Conservation (phyloP, 2,113 vertebrate species). For the Lates calcarifer region DNA sequence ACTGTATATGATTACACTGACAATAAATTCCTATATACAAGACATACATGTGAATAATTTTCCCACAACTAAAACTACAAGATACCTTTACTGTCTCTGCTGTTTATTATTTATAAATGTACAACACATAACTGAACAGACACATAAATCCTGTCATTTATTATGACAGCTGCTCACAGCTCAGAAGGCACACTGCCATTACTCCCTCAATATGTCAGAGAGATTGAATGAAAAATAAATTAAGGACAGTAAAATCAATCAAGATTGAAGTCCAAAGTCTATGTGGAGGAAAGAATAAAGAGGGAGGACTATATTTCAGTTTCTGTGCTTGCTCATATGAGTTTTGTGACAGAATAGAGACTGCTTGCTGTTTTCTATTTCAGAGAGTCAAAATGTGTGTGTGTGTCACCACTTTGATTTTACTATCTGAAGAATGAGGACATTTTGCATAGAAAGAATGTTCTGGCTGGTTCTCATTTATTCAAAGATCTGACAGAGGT, state of each 20-base stretch:
- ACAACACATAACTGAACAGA: slow-evolving; percentile 5
- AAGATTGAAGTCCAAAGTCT: slow-evolving; percentile 1
- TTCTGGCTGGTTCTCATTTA: background rate
- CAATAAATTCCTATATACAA: background rate
- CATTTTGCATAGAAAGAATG: background rate
- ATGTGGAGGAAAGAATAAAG: background rate
- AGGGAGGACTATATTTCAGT: background rate
- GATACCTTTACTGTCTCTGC: background rate
- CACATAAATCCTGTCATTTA: background rate
- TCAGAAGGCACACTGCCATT: background rate
- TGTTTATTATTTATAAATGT: background rate
- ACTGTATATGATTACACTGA: slow-evolving; percentile 4
- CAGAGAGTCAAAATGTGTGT: background rate
- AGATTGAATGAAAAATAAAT: slow-evolving; percentile 23
- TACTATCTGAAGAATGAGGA: background rate
- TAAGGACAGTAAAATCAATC: slow-evolving; percentile 12
- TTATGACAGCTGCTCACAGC: slow-evolving; percentile 21
- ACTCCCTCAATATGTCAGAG: slow-evolving; percentile 19
- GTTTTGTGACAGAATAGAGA: background rate
- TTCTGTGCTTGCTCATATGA: background rate
- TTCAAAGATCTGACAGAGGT: too few relatives aligned
- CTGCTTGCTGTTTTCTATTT: too few relatives aligned
- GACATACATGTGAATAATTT: background rate
- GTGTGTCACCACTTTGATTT: too few relatives aligned
- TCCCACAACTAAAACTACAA: background rate